Conservation (phyloP, 1,140 invertebrate species). For the Trichomalopsis sarcophagae region DNA sequence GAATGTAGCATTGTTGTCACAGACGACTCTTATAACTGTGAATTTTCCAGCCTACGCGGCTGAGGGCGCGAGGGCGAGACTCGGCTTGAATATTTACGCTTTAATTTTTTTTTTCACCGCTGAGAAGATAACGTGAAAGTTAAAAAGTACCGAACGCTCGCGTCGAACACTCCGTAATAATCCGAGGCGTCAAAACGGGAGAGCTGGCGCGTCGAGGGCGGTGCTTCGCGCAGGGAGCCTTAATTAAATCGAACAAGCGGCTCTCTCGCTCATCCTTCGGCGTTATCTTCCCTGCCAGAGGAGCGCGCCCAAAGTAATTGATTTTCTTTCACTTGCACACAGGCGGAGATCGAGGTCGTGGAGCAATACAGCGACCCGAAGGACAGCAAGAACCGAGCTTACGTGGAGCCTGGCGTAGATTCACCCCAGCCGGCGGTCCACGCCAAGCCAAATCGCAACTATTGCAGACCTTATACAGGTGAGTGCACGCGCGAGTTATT, state of each 20-base stretch:
- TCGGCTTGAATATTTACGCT: neutral
- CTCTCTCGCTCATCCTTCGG: constrained; percentile 39
- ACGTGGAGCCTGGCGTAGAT: constrained; percentile 69
- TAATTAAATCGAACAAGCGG: neutral
- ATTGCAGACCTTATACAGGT: constrained; percentile 78
- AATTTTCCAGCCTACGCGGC: neutral
- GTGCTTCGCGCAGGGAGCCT: neutral
- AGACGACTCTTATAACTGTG: neutral
- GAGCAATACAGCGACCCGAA: constrained; percentile 75
- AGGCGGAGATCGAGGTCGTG: constrained; percentile 73
- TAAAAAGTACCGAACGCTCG: no score
- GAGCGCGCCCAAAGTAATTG: neutral
- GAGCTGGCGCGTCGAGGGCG: neutral
- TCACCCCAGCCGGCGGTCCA: constrained; percentile 73
- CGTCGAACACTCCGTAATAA: neutral
- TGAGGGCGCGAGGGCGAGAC: neutral
- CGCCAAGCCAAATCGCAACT: constrained; percentile 76
- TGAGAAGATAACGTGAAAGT: neutral
- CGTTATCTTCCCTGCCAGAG: neutral
- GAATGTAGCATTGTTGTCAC: neutral
- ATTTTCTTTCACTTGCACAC: constrained; percentile 28
- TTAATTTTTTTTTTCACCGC: neutral
- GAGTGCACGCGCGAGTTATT: constrained; percentile 49
- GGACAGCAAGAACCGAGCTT: constrained; percentile 73
- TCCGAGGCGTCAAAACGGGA: no score